These are phyloP conservation scores for Phylloscopus whistleri DNA, from an alignment of 2,113 vertebrate genomes.

Conservation along the genomic window DNA sequence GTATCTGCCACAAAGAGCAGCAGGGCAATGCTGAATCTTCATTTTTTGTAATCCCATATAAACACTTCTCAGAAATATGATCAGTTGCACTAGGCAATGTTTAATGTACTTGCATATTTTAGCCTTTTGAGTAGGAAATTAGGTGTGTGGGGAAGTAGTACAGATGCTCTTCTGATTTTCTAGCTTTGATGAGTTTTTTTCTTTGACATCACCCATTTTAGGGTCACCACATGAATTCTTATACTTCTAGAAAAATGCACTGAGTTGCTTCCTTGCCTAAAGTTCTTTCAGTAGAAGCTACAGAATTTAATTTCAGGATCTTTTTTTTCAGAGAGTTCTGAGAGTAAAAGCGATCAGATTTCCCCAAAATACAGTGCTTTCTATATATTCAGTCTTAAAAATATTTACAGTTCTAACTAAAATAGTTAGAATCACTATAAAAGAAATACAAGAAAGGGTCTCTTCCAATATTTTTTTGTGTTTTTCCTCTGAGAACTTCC, in stretches of 20 bases:
- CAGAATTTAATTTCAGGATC: not conserved
- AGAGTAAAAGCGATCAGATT: not conserved
- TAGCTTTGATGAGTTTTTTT: slow-evolving; percentile 50
- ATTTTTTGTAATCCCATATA: not conserved
- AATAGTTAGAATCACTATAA: not conserved
- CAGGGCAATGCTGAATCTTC: slow-evolving; percentile 6
- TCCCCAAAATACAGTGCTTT: not conserved
- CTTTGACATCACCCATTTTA: not conserved
- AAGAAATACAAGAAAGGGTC: not conserved
- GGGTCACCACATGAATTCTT: slow-evolving; percentile 3
- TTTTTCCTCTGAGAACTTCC: not conserved
- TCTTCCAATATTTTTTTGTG: not conserved
- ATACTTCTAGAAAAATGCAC: not conserved
- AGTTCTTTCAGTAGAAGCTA: not conserved
- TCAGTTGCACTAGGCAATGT: not conserved
- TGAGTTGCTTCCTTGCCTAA: not conserved
- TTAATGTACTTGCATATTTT: slow-evolving; percentile 49
- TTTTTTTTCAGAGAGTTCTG: not conserved
- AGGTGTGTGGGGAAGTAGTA: slow-evolving; percentile 15
- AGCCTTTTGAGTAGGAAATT: slow-evolving; percentile 23
- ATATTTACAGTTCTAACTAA: not conserved
- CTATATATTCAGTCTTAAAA: not conserved
- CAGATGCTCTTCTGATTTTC: slow-evolving; percentile 27
- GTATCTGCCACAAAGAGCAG: not conserved
- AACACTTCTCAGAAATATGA: slow-evolving; percentile 41